Evolutionary conservation across 2,113 vertebrate species (phyloP), one percentile per base, ranked within the genome.

Genomic region (Onychorhynchus coronatus): DNA sequence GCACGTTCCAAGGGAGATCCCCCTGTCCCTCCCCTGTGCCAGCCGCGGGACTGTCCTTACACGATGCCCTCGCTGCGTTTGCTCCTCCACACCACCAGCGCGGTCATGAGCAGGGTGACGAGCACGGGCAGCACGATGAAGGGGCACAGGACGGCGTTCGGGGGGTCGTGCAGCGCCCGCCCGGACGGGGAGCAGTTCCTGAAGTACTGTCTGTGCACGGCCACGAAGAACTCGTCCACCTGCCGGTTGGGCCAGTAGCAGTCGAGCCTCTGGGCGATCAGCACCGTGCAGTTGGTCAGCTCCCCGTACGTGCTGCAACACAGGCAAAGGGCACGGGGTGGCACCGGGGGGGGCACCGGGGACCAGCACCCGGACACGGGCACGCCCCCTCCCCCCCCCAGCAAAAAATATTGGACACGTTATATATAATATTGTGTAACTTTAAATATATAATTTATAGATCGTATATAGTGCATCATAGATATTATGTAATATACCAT

Each of bases 241-340:
- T 98, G 96, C 3, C 87, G 93, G 94, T 99, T 99, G 46, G 99
- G 99, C 99, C 99, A 99, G 97, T 97, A 99, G 96, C 99, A 99
- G 65, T 97, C 95, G 92, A 99, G 97, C 71, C 96, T 97, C 17
- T 77, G 39, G 0, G 99, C 98, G 72, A 99, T 96, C 12, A 98
- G 85, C 53, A 30, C 93, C 3, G 99, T 99, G 98, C 99, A 99
- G 97, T 99, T 98, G 0, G 98, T 99, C 77, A 99, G 98, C 74
- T 99, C 98, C 3, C 96, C 88, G 8, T 99, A 99, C 41, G 91
- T 97, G 46, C 96, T 97, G 94, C 74, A 95, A 96, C 68, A 84
- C 93, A 93, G 66, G 91, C 49, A 41, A 41, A 15, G 49, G 66
- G 59, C 63, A 63, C 6, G 1, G 5, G 9, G 0, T 47, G 85